These are phyloP conservation scores for Zosterops lateralis DNA, from an alignment of 2,113 vertebrate species.

Conservation along the genomic window DNA sequence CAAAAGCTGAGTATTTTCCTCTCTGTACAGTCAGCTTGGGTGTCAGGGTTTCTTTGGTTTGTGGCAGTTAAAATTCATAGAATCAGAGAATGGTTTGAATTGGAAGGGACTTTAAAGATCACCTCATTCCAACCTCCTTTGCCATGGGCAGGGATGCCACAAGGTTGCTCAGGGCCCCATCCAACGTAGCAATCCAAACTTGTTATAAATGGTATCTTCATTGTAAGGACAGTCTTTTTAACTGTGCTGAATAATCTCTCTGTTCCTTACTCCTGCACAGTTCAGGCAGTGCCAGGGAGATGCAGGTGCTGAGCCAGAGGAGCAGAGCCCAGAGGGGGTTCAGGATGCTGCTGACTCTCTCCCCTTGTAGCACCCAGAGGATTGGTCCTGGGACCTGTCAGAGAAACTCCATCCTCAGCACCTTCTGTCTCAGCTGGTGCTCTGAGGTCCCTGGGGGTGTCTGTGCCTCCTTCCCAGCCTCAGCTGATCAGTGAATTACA, in stretches of 20 bases:
- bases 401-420: background rate
- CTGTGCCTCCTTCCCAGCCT: background rate
- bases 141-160: background rate
- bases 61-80: background rate
- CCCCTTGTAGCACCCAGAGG: background rate
- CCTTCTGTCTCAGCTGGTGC: background rate
- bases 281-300: background rate
- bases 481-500: background rate
- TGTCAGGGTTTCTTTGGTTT: background rate
- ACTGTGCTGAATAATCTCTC: rapidly evolving
- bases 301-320: background rate
- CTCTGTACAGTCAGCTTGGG: background rate
- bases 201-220: background rate
- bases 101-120: background rate
- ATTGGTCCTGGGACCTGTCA: background rate
- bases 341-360: background rate
- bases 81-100: background rate
- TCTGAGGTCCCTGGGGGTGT: background rate
- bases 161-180: too few species aligned
- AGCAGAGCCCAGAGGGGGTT: background rate
- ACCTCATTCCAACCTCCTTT: background rate
- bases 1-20: background rate
- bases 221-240: background rate
- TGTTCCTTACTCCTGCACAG: background rate
- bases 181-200: background rate